A percentile compares a stretch with the other conserved stretches of the same genome.
Conservation (phyloP, 2,888 invertebrate genomes). For the Drosophila mimica region DNA sequence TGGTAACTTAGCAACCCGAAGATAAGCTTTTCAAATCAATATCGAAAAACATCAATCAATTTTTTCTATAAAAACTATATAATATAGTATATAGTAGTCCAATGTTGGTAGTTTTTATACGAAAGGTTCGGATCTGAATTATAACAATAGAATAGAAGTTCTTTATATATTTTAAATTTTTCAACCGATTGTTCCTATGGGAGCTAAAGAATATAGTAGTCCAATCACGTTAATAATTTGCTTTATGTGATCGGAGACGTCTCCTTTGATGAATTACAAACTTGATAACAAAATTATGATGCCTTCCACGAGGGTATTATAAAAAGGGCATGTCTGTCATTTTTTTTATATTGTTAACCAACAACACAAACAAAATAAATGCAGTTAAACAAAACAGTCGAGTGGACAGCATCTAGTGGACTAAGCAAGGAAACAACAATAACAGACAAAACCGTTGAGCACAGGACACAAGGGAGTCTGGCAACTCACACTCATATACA, state of each 20-base stretch:
- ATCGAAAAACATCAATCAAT: not conserved
- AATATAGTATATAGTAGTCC: not conserved
- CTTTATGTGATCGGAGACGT: not conserved
- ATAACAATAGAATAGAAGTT: not conserved
- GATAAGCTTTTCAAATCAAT: not conserved
- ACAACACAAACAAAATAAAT: conserved; percentile 17
- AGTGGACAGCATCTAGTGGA: conserved; percentile 16
- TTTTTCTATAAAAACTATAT: not conserved
- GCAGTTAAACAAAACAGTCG: conserved; percentile 26
- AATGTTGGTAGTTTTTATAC: too few species aligned
- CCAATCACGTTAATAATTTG: not conserved
- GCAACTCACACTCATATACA: not conserved
- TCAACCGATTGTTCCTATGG: too few species aligned
- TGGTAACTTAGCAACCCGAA: not conserved
- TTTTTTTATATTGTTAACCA: conserved; percentile 5
- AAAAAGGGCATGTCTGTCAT: not conserved
- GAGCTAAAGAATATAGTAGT: not conserved
- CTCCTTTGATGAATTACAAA: not conserved
- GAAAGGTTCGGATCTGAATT: too few species aligned
- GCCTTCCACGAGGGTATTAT: not conserved
- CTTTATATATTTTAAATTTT: not conserved
- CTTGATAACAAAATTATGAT: not conserved
- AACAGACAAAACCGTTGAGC: conserved; percentile 20
- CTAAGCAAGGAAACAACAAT: conserved; percentile 35
- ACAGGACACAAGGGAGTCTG: conserved; percentile 40